phyloP scores from a whole-genome alignment of 2,797 vertebrate species.

The Poeciliopsis gracilis region DNA sequence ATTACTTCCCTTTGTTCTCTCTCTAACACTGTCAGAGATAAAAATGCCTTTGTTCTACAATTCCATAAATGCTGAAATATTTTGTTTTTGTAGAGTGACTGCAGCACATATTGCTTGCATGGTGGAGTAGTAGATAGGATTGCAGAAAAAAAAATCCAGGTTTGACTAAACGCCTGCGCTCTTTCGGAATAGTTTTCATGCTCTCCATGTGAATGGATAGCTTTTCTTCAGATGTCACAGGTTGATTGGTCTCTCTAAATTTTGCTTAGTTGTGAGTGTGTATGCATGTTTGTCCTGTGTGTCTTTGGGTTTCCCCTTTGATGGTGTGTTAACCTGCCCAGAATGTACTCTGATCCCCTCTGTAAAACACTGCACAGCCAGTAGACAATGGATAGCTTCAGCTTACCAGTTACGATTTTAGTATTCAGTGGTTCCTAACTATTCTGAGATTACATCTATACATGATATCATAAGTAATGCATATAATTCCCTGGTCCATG shows the following conservation, averaged over 20 bases:
- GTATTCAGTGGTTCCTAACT: constrained; percentile 11
- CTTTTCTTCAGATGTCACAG: neutral
- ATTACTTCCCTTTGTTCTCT: neutral
- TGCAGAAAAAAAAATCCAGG: neutral
- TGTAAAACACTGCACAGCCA: neutral
- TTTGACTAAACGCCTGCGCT: neutral
- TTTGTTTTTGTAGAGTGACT: neutral
- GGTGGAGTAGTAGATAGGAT: neutral
- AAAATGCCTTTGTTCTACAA: neutral
- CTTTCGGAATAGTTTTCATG: neutral
- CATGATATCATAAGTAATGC: constrained; percentile 38
- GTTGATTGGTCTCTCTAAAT: neutral
- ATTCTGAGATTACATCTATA: constrained; percentile 37
- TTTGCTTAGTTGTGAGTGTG: neutral
- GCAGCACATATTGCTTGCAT: neutral
- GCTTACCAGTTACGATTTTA: neutral
- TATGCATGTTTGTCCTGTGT: neutral
- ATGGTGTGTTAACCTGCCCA: neutral
- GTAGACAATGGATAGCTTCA: neutral
- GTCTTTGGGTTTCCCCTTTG: neutral
- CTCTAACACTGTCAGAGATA: no score
- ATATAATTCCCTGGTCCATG: constrained; percentile 30
- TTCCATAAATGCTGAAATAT: neutral
- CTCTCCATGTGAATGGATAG: neutral
- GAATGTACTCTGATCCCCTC: neutral